Base-by-base conservation (phyloP, 2,113 vertebrate species). In the Myiozetetes cayanensis region DNA sequence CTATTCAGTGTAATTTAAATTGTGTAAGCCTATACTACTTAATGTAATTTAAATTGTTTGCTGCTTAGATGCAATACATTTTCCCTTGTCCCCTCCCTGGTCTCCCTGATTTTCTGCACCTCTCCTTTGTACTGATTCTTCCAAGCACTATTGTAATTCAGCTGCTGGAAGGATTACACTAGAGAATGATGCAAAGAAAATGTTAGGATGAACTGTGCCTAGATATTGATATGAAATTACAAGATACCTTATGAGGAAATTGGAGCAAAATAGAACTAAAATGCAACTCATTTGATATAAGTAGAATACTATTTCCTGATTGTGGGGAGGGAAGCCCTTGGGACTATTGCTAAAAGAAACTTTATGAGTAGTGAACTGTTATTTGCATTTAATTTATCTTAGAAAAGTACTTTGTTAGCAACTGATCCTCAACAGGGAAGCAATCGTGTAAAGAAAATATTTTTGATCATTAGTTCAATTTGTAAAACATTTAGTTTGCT, bases 311-410 rank as follows among this genome's bases (percentile, higher is more conserved):
- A 15, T 59, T 82, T 3, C 1, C 21, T 53, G 81, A 39, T 59
- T 76, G 76, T 80, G 61, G 47, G 71, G n/a, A 90, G 47, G 6
- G 62, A 80, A 72, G 33, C 88, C 82, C 80, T 65, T 43, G 93
- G 80, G 94, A 85, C 49, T 87, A 8, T 68, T 58, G 16, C 65
- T 70, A 7, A 35, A 63, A 81, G 75, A 78, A 94, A 94, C 73
- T 95, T 73, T 52, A 68, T 59, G 46, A 47, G 21, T 67, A 92
- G 44, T 62, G 90, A 94, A 78, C 61, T 22, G 9, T 90, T 85
- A 79, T 62, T 82, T 76, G 78, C 66, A 82, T 92, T 94, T 94
- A 58, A 73, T 96, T 94, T 93, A 4, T 49, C 53, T 46, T 24
- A 39, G 55, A 35, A 93, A 96, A 92, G 83, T 8, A 68, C 61